These are phyloP conservation scores for Panulirus ornatus DNA, from an alignment of 1,140 invertebrate genomes.

Conservation along the genomic window DNA sequence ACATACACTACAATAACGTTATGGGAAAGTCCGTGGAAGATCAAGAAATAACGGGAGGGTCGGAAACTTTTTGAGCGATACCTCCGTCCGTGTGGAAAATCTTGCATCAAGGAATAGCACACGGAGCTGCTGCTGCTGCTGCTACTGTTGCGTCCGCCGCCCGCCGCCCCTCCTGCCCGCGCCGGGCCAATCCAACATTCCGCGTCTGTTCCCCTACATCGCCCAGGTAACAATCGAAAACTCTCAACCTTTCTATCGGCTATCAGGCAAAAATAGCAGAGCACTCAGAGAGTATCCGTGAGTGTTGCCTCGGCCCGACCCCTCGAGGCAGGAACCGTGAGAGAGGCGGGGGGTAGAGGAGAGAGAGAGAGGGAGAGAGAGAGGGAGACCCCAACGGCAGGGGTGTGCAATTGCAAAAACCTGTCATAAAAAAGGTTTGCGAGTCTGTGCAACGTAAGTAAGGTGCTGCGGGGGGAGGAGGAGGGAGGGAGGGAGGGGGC, in stretches of 20 bases:
- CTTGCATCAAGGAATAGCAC: neutral
- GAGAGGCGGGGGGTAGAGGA: too few relatives aligned
- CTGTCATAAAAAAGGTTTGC: conserved; percentile 68
- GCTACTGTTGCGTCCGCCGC: too few relatives aligned
- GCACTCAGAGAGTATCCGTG: conserved; percentile 65
- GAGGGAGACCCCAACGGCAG: conserved; percentile 25
- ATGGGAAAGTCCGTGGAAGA: too few relatives aligned
- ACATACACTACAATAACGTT: too few relatives aligned
- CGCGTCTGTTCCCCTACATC: conserved; percentile 38
- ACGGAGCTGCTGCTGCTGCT: too few relatives aligned
- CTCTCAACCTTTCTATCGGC: conserved; percentile 66
- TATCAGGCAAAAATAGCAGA: conserved; percentile 62
- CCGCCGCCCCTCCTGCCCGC: neutral
- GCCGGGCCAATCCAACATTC: conserved; percentile 41
- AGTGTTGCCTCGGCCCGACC: conserved; percentile 23
- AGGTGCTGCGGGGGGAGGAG: conserved; percentile 45
- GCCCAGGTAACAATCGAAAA: conserved; percentile 67
- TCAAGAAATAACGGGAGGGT: too few relatives aligned
- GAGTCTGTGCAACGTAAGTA: conserved; percentile 68
- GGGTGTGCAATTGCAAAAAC: conserved; percentile 69
- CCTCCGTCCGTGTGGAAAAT: neutral
- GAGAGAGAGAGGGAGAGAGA: too few relatives aligned
- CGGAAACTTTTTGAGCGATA: too few relatives aligned
- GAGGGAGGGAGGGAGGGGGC: neutral
- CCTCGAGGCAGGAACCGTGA: conserved; percentile 39